Base-by-base conservation (phyloP, 2,888 invertebrate genomes). In the Vannuccia rotundouncinata region DNA sequence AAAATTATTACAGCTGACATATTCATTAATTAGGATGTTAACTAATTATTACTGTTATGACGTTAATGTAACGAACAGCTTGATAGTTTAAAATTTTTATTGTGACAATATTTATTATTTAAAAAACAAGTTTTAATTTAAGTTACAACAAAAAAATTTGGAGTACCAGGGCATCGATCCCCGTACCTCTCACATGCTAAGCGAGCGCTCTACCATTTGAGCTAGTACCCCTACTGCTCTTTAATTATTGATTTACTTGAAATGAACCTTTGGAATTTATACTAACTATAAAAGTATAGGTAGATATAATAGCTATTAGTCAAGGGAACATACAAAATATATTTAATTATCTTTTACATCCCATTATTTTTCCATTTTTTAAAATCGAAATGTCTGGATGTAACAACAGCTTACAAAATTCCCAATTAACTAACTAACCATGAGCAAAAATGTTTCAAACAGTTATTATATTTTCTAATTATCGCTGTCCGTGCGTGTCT, bases 191-290 rank as follows among this genome's bases (percentile, higher is more conserved):
- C 45, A 45, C 45, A 13, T 45, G 45, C 78, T 22, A 31, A 76
- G 59, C 17, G 28, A n/a, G 29, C 28, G 77, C 22, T 22, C 29
- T 29, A 76, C 31, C 31, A 31, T 29, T 29, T n/a, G n/a, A 2
- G 91, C 90, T 76, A 77, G 2, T 66, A 79, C 31, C 45, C 45
- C 45, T 13, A 17, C 45, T 45, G 45, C 5, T 45, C 45, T 45
- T 45, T 45, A 17, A 17, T 45, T 45, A 45, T 45, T 45, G 17
- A 45, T 45, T 45, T 13, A 45, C 17, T 45, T 45, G 5, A 45
- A 13, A 13, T 17, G 17, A 45, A 45, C 45, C 45, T 13, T 45
- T 13, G 10, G 5, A 45, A 17, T 5, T 45, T 13, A 13, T 45
- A 45, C 17, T 45, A 17, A 13, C 17, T 17, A 45, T 5, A 45